Evolutionary conservation across 2,113 vertebrate genomes (phyloP).

Genomic region (Psettodes erumei): DNA sequence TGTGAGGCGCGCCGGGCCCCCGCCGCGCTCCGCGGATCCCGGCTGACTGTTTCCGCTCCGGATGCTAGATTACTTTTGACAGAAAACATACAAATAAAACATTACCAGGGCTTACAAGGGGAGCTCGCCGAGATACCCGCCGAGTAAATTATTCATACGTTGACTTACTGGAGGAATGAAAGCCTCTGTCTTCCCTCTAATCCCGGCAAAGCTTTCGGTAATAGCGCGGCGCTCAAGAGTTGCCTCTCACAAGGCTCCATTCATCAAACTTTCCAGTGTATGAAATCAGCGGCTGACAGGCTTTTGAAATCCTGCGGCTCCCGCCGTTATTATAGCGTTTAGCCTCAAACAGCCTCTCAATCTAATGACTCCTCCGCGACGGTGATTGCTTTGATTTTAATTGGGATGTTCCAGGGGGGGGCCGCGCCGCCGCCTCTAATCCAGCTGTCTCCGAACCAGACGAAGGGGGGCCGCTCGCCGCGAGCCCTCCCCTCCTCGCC

Average conservation of each 20-base stretch:
- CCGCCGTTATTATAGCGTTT: slow-evolving; percentile 75
- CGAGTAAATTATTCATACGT: slow-evolving; percentile 80
- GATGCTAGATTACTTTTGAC: slow-evolving; percentile 77
- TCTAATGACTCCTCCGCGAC: slow-evolving; percentile 67
- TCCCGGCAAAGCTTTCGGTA: slow-evolving; percentile 79
- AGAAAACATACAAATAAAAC: slow-evolving; percentile 81
- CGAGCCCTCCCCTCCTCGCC: slow-evolving; percentile 55
- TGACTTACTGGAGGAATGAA: slow-evolving; percentile 77
- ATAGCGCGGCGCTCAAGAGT: slow-evolving; percentile 74
- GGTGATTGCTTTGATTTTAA: slow-evolving; percentile 81
- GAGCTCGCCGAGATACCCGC: slow-evolving; percentile 68
- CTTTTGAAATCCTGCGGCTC: slow-evolving; percentile 71
- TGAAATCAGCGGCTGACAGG: slow-evolving; percentile 79
- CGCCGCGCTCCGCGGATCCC: slow-evolving; percentile 20
- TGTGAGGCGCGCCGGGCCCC: slow-evolving; percentile 45
- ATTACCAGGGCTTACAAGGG: slow-evolving; percentile 72
- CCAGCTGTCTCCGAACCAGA: slow-evolving; percentile 70
- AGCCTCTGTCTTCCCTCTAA: slow-evolving; percentile 78
- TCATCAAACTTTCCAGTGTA: slow-evolving; percentile 79
- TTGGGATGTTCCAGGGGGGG: slow-evolving; percentile 71
- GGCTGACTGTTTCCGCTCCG: slow-evolving; percentile 36
- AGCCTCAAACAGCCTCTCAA: slow-evolving; percentile 75
- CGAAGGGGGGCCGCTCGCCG: slow-evolving; percentile 59
- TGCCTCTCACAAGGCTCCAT: slow-evolving; percentile 77
- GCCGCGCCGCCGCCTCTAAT: slow-evolving; percentile 70